Base-by-base conservation (phyloP, 2,113 vertebrate genomes). In the Canis aureus region DNA sequence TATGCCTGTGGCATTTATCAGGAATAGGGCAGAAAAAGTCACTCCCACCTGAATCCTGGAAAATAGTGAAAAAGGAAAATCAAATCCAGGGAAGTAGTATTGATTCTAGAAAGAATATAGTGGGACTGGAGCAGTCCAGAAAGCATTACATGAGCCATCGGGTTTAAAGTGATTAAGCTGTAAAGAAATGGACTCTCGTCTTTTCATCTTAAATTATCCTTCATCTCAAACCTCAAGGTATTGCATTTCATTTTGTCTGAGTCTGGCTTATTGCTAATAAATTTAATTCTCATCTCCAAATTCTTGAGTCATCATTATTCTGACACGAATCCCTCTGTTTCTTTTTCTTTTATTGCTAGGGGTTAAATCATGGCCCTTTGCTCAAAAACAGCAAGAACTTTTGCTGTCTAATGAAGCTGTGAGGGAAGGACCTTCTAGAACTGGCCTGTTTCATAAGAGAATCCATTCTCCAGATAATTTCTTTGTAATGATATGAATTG, bases 181-280 rank as follows among this genome's bases (percentile, higher is more conserved):
- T 66, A 73, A 96, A 93, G 74, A 93, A 94, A 96, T 73, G 23
- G 49, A 73, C 22, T 84, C 5, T 16, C 55, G 66, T 35, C 55
- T 93, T 95, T 89, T 95, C 59, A 49, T 92, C 38, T 88, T 79
- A 94, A 80, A 82, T 93, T 73, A 95, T 38, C 38, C 53, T 90
- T 94, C 20, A 55, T 86, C 82, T 86, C 17, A 90, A 92, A 93
- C 78, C 57, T 89, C 57, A 20, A 25, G 3, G 3, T 64, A 73
- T 83, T 96, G 67, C 67, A 55, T 95, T 94, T 87, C 43, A 27
- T 92, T 96, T 79, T 92, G 66, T 10, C 66, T 35, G 78, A n/a
- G 27, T 92, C 57, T 49, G 29, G 38, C 13, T 89, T 87, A 19
- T 95, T 92, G 35, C 88, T 86, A 71, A 94, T 66, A 73, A 71